These are phyloP conservation scores for Pollicipes pollicipes DNA, from an alignment of 1,140 invertebrate species.

Conservation along the genomic window DNA sequence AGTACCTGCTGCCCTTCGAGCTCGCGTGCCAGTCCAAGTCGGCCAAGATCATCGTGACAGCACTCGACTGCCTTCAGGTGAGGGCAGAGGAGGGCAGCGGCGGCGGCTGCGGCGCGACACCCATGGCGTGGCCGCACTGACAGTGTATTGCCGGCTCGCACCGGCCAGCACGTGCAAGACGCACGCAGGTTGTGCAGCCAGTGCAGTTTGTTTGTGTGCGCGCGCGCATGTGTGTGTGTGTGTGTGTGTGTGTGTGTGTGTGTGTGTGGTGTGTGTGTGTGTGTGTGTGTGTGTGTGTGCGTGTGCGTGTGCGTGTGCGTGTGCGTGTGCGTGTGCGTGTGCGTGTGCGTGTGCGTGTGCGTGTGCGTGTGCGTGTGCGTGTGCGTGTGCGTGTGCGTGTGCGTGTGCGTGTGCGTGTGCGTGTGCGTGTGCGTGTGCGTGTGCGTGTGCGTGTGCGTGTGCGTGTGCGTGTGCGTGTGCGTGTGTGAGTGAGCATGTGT, in stretches of 20 bases:
- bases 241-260: background rate
- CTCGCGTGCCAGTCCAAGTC: conserved; percentile 93
- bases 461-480: conserved; percentile 8
- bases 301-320: conserved; percentile 11
- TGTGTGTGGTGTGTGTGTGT: no score
- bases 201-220: no score
- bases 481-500: conserved; percentile 7
- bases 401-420: conserved; percentile 9
- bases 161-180: no score
- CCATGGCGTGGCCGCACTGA: no score
- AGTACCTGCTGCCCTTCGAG: conserved; percentile 96
- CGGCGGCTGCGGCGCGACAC: no score
- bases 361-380: conserved; percentile 10
- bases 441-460: conserved; percentile 10
- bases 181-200: no score
- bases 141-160: no score
- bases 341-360: conserved; percentile 8
- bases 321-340: conserved; percentile 7
- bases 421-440: conserved; percentile 11
- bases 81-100: no score
- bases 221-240: no score
- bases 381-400: conserved; percentile 10
- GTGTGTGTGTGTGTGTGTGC: background rate
- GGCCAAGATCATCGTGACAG: conserved; percentile 81
- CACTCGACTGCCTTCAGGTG: conserved; percentile 80